Base-by-base conservation (phyloP, 1,140 invertebrate genomes). In the Bombus waltoni region DNA sequence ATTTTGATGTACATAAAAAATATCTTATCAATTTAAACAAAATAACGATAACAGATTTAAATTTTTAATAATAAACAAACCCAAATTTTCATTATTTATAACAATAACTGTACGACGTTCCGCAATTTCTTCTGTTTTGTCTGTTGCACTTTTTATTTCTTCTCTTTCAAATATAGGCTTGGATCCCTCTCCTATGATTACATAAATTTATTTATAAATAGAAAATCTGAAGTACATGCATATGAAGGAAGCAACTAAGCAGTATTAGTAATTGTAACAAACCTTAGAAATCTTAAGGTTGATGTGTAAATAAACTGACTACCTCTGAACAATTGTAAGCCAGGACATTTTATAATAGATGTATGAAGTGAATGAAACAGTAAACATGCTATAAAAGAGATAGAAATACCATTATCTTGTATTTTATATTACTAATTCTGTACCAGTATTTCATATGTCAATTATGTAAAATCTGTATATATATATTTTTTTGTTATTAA, bases 111-210 rank as follows among this genome's bases (percentile, higher is more conserved):
- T 92, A 65, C 89, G 88, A 75, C 22, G 91, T 78, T 92, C 92
- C 42, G 84, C 83, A 13, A 89, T 32, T 87, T 92, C 91, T 42
- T 81, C 59, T 38, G 32, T n/a, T 18, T 78, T 47, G 11, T 0
- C 28, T 73, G 47, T n/a, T 68, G 25, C 15, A 15, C 62, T 78
- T 44, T 92, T 88, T 59, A 93, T 83, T 86, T 93, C 92, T 81
- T 90, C 90, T 15, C 91, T 90, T 18, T 93, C 92, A 79, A 93
- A 93, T 78, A 92, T 93, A n/a, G 92, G 88, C 40, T 92, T 93
- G 11, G 68, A 57, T 59, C 92, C 92, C 65, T 93, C 92, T 66
- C 92, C 92, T 93, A 72, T 42, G 72, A 0, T 85, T 70, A 84
- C 32, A 40, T 53, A 81, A n/a, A 85, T 73, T 11, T 40, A 62